These are phyloP conservation scores for Myotis planiceps DNA, from an alignment of 2,797 vertebrate genomes.

Conservation along the genomic window DNA sequence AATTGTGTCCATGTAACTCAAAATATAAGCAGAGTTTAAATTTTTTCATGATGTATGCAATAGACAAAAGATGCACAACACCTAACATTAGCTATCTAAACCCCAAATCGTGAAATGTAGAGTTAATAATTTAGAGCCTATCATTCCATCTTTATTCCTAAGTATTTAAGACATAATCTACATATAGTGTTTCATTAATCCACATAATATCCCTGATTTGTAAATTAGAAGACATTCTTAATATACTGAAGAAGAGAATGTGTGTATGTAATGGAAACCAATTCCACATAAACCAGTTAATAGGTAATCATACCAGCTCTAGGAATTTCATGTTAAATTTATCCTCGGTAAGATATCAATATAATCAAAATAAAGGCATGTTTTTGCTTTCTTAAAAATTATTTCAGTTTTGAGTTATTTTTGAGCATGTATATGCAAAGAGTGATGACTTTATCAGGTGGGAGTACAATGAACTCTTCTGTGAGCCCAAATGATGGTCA, in stretches of 20 bases:
- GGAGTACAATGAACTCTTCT: background rate
- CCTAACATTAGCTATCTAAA: background rate
- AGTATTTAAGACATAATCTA: background rate
- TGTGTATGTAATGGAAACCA: background rate
- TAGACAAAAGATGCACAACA: background rate
- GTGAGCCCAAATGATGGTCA: background rate
- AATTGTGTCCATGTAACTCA: background rate
- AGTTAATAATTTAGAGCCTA: background rate
- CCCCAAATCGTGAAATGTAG: background rate
- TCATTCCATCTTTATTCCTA: background rate
- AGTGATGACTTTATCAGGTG: background rate
- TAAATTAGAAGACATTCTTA: background rate
- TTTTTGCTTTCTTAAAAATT: background rate
- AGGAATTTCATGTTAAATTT: background rate
- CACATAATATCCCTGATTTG: background rate
- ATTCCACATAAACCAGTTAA: background rate
- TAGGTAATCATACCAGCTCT: background rate
- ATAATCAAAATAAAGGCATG: background rate
- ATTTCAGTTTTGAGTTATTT: background rate
- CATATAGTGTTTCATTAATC: background rate
- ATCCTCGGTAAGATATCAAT: conserved; percentile 4
- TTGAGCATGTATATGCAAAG: background rate
- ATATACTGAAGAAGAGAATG: background rate
- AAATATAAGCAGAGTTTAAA: background rate
- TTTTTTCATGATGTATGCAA: background rate